Evolutionary conservation across 2,888 invertebrate genomes (phyloP).

Genomic region (Acleris cristana): DNA sequence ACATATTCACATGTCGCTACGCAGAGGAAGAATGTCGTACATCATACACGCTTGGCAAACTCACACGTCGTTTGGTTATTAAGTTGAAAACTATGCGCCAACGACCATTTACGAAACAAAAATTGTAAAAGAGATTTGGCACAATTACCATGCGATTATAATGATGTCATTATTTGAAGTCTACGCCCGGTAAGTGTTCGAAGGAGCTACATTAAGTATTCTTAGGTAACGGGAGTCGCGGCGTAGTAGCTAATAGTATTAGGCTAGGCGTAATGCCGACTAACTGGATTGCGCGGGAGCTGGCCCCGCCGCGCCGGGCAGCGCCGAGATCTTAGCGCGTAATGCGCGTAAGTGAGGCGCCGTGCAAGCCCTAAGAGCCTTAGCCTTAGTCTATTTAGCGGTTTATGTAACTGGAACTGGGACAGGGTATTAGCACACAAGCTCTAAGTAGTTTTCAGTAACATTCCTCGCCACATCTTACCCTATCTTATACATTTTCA

Average conservation of each 20-base stretch:
- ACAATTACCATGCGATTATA: neutral
- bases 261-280: constrained; percentile 46
- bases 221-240: too few relatives aligned
- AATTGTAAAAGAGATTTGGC: constrained; percentile 9
- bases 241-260: constrained; percentile 52
- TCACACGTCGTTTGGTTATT: constrained; percentile 1
- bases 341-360: constrained; percentile 72
- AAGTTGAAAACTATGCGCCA: neutral
- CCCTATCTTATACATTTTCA: too few relatives aligned
- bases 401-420: constrained; percentile 57
- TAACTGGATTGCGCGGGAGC: constrained; percentile 70
- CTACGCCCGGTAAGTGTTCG: too few relatives aligned
- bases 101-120: constrained; percentile 16
- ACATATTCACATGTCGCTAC: constrained; percentile 22
- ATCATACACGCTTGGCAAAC: neutral
- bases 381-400: constrained; percentile 57
- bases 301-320: constrained; percentile 46
- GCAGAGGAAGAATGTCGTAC: constrained; percentile 10
- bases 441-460: neutral
- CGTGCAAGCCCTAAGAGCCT: constrained; percentile 62
- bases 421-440: constrained; percentile 41
- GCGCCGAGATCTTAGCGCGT: constrained; percentile 71
- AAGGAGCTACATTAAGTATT: too few relatives aligned
- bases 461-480: too few relatives aligned
- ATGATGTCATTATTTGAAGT: too few relatives aligned